Evolutionary conservation across 2,888 invertebrate species (phyloP), one percentile per base, ranked within the genome.

Genomic region (Hololepta plana): DNA sequence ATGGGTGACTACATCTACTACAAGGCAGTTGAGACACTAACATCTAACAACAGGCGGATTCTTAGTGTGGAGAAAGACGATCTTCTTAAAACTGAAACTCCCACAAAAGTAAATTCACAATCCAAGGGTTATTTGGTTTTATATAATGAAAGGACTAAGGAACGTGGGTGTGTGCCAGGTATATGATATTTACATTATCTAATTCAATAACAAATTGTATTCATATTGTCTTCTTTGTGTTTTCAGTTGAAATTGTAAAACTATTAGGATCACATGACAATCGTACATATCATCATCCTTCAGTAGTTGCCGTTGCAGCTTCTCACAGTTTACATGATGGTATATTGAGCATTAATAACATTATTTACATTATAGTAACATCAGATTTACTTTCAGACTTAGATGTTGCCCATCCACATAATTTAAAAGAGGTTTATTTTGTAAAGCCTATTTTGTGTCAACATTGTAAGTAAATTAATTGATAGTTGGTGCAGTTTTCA

Each of bases 371-470:
- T n/a, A 11, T 11, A 27, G 31, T 35, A 29, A 24, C 20, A 24
- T 24, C 3, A 20, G 23, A 14, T 14, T 23, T 13, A 9, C 20
- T 33, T 33, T 33, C 27, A 33, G 33, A 33, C 17, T n/a, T 7
- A 17, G n/a, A 7, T 7, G 17, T n/a, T 7, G n/a, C 8, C 17
- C 8, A 8, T 17, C 8, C 17, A 23, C 64, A 64, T 43, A 52
- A 49, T 33, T 45, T 64, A 32, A 45, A 50, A 35, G 57, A 60
- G 36, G 55, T 59, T 35, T 62, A 56, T 46, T 58, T 62, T 43
- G 42, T 62, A 39, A 62, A 56, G 31, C 64, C 64, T 31, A 51
- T 64, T 38, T 46, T 64, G 24, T 64, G 64, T 44, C 48, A 47
- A 36, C 61, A 61, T 40, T 64, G 64, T 64, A 49, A 62, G 64